Evolutionary conservation across 2,797 vertebrate genomes (phyloP).

Genomic region (Hippopotamyrus pictus): DNA sequence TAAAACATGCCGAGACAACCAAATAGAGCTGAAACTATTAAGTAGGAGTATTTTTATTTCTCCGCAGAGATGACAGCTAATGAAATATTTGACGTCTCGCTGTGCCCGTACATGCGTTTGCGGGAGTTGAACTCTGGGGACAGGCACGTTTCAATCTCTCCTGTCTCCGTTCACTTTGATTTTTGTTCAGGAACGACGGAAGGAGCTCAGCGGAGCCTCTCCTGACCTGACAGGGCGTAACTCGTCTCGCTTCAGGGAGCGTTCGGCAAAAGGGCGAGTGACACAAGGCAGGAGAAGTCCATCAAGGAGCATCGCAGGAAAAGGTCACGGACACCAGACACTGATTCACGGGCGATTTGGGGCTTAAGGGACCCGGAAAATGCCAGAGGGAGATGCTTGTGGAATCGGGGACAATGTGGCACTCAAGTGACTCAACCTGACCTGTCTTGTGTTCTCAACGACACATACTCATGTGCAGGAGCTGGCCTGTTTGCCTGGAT

Average conservation of each 20-base stretch:
- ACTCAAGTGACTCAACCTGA: background rate
- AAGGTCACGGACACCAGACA: background rate
- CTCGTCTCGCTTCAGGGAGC: background rate
- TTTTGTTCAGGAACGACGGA: background rate
- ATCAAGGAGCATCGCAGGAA: background rate
- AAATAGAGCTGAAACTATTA: background rate
- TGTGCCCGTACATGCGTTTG: background rate
- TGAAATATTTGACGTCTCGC: background rate
- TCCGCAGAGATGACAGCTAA: background rate
- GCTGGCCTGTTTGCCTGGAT: background rate
- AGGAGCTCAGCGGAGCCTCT: background rate
- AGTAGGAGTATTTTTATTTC: conserved; percentile 3
- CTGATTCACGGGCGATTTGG: background rate
- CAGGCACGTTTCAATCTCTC: background rate
- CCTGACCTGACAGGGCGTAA: background rate
- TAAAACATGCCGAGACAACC: background rate
- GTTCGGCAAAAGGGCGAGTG: background rate
- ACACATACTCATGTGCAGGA: background rate
- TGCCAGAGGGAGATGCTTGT: background rate
- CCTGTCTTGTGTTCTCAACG: background rate
- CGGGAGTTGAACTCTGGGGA: background rate
- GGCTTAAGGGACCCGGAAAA: background rate
- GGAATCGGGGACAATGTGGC: background rate
- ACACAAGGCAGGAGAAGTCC: background rate
- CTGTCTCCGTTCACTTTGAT: background rate